A percentile compares a stretch with the other conserved stretches of the same genome.
These are phyloP conservation scores for Bufotes viridis DNA, from an alignment of 2,797 vertebrate species.

Conservation along the genomic window DNA sequence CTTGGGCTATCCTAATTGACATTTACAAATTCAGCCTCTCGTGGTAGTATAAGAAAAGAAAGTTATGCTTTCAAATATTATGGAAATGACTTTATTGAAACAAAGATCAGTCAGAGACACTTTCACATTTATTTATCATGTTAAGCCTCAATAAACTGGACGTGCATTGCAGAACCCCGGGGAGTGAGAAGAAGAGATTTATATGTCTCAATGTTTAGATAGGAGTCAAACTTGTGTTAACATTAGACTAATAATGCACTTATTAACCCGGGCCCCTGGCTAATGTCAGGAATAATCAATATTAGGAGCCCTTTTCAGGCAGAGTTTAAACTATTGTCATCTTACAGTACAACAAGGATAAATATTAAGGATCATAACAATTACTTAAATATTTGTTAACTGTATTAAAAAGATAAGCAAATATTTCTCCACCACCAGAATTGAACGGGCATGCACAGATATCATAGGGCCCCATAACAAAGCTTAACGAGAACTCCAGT, in stretches of 20 bases:
- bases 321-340: neutral
- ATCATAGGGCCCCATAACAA: no score
- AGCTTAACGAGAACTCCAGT: no score
- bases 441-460: no score
- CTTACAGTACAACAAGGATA: neutral
- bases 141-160: slow-evolving; percentile 17
- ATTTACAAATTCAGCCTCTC: slow-evolving; percentile 54
- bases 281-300: neutral
- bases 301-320: neutral
- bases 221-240: neutral
- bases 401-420: neutral
- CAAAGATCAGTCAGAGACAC: slow-evolving; percentile 41
- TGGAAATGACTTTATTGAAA: slow-evolving; percentile 42
- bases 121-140: slow-evolving; percentile 36
- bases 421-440: neutral
- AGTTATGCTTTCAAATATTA: slow-evolving; percentile 53
- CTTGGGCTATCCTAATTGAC: slow-evolving; percentile 48
- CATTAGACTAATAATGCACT: neutral
- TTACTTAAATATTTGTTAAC: neutral
- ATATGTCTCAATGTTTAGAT: neutral
- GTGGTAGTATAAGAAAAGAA: slow-evolving; percentile 25
- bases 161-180: neutral
- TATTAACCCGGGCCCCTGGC: neutral
- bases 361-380: neutral
- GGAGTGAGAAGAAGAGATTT: slow-evolving; percentile 10